A percentile compares a stretch with the other conserved stretches of the same genome.
These are phyloP conservation scores for Ferrisia virgata DNA, from an alignment of 2,888 invertebrate genomes.

Conservation along the genomic window DNA sequence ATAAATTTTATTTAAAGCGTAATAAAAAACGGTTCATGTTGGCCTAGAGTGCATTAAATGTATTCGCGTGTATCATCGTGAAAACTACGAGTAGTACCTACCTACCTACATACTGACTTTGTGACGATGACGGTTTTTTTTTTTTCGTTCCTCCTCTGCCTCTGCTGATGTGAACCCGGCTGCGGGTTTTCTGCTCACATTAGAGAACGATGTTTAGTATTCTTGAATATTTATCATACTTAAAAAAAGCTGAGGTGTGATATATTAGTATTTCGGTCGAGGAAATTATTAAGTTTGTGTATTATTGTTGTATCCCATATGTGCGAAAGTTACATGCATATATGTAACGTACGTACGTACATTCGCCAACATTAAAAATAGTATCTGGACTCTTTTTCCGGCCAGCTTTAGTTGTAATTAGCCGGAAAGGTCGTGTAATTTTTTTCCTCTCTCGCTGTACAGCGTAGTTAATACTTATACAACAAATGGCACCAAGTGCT, in stretches of 20 bases:
- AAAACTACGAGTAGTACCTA: no score
- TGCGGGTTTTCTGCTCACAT: background rate
- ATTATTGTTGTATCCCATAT: conserved; percentile 18
- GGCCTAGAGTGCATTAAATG: conserved; percentile 28
- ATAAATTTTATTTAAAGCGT: conserved; percentile 30
- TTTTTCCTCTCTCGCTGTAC: background rate
- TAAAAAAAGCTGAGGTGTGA: conserved; percentile 26
- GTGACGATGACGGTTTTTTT: background rate
- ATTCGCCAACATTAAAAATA: background rate
- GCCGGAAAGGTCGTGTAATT: background rate
- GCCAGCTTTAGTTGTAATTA: background rate
- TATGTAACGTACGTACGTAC: no score
- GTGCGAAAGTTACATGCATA: background rate
- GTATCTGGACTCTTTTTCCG: background rate
- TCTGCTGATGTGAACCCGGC: background rate
- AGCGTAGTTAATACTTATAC: no score
- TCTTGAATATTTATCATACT: conserved; percentile 30
- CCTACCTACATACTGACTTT: background rate
- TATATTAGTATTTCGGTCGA: conserved; percentile 23
- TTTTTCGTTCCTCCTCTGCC: background rate
- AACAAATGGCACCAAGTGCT: conserved; percentile 1
- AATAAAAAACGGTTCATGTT: conserved; percentile 26
- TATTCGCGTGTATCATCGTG: conserved; percentile 18
- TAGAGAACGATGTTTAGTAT: background rate
- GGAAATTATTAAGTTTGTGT: background rate